Percentiles rank a stretch among this genome's conserved stretches.
Conservation (phyloP, 2,113 vertebrate species). For the Urocitellus parryii region DNA sequence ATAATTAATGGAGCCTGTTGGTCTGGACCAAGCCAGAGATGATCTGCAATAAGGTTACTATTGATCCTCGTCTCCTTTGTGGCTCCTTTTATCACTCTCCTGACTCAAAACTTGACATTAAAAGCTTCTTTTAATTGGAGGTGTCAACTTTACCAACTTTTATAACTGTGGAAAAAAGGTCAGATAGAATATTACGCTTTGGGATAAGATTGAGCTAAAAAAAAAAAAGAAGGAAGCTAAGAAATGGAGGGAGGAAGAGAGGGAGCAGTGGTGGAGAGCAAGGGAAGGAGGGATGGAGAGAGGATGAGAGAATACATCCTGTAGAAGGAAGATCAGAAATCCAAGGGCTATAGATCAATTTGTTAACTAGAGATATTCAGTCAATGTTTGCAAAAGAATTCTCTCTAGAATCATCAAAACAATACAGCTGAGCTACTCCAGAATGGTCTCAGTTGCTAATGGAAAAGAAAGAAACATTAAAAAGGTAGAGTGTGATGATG, state of each 20-base stretch:
- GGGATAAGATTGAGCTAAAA: neutral
- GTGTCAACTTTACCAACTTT: constrained; percentile 2
- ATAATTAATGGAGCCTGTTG: constrained; percentile 58
- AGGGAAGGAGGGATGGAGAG: too few relatives aligned
- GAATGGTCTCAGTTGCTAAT: neutral
- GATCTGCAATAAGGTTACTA: constrained; percentile 58
- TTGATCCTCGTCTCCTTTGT: constrained; percentile 58
- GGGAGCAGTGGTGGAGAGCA: neutral
- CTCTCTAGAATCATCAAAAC: neutral
- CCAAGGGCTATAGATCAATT: neutral
- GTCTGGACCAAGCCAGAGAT: constrained; percentile 50
- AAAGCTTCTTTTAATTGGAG: constrained; percentile 64
- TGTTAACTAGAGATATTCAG: neutral
- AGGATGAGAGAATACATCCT: neutral
- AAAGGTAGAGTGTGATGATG: neutral
- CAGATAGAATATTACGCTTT: neutral
- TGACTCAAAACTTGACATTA: constrained; percentile 61
- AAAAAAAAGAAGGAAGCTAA: neutral
- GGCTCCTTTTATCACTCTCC: constrained; percentile 31
- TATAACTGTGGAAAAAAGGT: neutral
- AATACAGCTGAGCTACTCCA: neutral
- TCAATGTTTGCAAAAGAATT: neutral
- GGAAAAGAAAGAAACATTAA: neutral
- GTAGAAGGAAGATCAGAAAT: neutral
- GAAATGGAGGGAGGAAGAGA: neutral